Conservation (phyloP, 2,797 vertebrate genomes). For the Limnodromus scolopaceus region DNA sequence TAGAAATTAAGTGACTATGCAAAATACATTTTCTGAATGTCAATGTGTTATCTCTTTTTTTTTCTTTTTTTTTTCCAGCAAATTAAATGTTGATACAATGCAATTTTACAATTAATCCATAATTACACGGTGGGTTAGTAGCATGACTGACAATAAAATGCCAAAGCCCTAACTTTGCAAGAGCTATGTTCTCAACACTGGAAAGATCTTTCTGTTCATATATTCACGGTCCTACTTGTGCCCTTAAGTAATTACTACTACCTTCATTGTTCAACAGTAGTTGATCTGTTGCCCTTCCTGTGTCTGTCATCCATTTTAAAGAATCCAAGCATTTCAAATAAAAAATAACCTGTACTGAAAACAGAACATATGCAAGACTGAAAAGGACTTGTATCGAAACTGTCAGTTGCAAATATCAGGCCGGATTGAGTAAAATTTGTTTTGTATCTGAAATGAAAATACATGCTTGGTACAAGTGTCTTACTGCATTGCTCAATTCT, state of each 20-base stretch:
- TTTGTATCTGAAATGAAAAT: slow-evolving; percentile 18
- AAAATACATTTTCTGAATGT: neutral
- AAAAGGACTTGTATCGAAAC: neutral
- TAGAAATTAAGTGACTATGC: neutral
- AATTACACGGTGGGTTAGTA: neutral
- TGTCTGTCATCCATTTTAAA: neutral
- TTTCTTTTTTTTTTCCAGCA: neutral
- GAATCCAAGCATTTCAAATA: neutral
- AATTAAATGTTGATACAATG: neutral
- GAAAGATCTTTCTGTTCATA: neutral
- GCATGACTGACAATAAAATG: neutral
- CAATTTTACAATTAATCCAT: neutral
- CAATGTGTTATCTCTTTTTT: neutral
- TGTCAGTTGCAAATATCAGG: neutral
- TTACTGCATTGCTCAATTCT: neutral
- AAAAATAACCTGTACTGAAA: neutral
- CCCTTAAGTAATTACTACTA: neutral
- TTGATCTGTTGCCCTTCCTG: neutral
- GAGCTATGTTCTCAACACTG: neutral
- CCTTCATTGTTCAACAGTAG: neutral
- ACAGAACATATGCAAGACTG: neutral
- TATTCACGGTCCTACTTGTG: neutral
- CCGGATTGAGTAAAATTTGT: neutral
- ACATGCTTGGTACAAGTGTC: neutral
- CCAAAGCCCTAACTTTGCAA: neutral